Evolutionary conservation across 2,888 invertebrate species (phyloP), one percentile per base, ranked within the genome.

Genomic region (Physocephala rufipes): DNA sequence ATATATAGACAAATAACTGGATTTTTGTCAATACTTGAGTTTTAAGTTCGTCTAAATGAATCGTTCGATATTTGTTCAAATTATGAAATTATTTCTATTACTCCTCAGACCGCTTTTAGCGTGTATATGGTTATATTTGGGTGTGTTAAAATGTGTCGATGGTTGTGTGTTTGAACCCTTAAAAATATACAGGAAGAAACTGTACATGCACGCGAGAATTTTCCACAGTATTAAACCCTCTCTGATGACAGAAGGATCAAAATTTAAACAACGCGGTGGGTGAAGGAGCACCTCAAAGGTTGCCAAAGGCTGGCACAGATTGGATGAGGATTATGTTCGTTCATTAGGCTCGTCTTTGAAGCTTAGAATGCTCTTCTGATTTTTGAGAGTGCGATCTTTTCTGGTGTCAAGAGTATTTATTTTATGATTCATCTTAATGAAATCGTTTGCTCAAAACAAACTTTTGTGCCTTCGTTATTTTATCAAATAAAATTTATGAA

Each of bases 271-370:
- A 24, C 30, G 62, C 21, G 62, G 43, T 45, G 62, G 21, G 62
- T 2, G 45, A 4, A 21, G 30, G 36, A 13, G 15, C 43, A 45
- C 7, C 12, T 62, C 36, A 36, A 26, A 51, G 66, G 58, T 67
- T 67, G 58, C 45, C 67, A 67, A 58, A 47, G 67, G n/a, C n/a
- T n/a, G n/a, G n/a, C n/a, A n/a, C n/a, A n/a, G n/a, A n/a, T n/a
- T n/a, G n/a, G 58, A 45, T 67, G 58, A 67, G 58, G 67, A 59
- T 67, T 59, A 67, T 58, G 58, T 67, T 67, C 55, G 45, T 28
- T 67, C 67, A 67, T 67, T 58, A 67, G 47, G 58, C 67, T 19
- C 21, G 28, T 47, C 59, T 67, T 58, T 65, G 65, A 65, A 36
- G 65, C 30, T 49, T 9, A 16, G 65, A 65, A 16, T 49, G 5